Percentiles rank a stretch among this genome's conserved stretches.
phyloP scores from a whole-genome alignment of 1,140 invertebrate genomes.

The Ridgeia piscesae region DNA sequence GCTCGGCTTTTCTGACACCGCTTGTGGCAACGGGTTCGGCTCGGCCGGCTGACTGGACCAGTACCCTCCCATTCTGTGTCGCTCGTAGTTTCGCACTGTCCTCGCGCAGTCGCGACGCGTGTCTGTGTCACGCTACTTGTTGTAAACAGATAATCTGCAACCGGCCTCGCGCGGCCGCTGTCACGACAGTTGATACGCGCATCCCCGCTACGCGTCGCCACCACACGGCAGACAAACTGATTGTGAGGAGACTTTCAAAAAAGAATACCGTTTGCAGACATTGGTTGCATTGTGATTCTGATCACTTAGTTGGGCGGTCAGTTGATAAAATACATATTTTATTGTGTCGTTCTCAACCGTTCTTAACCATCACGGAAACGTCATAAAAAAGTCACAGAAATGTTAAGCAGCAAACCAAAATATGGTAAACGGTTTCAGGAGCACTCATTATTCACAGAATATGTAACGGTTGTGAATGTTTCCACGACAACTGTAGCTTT shows the following conservation, averaged over 20 bases:
- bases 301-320: too few relatives aligned
- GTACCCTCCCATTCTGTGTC: not conserved
- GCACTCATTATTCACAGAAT: too few relatives aligned
- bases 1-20: not conserved
- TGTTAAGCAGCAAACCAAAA: not conserved
- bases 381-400: not conserved
- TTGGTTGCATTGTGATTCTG: too few relatives aligned
- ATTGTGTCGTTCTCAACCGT: too few relatives aligned
- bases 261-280: too few relatives aligned
- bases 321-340: too few relatives aligned
- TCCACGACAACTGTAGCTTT: too few relatives aligned
- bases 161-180: too few relatives aligned
- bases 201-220: not conserved
- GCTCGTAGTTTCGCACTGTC: not conserved
- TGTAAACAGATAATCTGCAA: conserved; percentile 1
- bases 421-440: too few relatives aligned
- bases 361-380: not conserved
- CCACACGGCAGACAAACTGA: not conserved
- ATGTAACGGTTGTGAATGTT: too few relatives aligned
- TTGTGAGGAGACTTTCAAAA: not conserved
- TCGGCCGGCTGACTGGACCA: not conserved
- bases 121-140: not conserved
- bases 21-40: not conserved
- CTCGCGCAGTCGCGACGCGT: too few relatives aligned
- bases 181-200: not conserved